A percentile compares a stretch with the other conserved stretches of the same genome.
These are phyloP conservation scores for Oligia fasciuncula DNA, from an alignment of 2,888 invertebrate genomes.

Conservation along the genomic window DNA sequence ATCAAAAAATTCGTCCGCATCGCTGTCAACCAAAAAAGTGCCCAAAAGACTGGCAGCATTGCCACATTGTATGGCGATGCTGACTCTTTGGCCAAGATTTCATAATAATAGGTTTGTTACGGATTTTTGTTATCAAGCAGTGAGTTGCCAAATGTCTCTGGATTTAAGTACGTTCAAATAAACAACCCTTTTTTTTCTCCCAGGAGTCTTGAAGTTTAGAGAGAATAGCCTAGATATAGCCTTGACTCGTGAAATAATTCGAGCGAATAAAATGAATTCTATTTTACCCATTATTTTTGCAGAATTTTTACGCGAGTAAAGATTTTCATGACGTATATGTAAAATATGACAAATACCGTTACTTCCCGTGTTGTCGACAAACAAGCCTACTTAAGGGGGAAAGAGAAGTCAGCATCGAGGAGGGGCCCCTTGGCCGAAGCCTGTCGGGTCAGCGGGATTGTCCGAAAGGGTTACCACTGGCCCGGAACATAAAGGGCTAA, in stretches of 20 bases:
- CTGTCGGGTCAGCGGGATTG: too few species aligned
- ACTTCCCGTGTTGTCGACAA: not conserved
- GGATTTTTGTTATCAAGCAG: conserved; percentile 1
- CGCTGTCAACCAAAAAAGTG: too few species aligned
- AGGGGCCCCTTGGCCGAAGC: too few species aligned
- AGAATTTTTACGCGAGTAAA: not conserved
- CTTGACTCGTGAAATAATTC: too few species aligned
- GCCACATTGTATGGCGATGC: too few species aligned
- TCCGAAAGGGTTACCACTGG: too few species aligned
- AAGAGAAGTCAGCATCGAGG: too few species aligned
- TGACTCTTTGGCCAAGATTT: not conserved
- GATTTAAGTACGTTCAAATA: not conserved
- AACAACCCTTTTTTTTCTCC: too few species aligned
- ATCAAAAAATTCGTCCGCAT: too few species aligned
- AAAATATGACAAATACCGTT: not conserved
- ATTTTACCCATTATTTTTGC: not conserved
- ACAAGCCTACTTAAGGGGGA: not conserved
- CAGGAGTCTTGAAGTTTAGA: not conserved
- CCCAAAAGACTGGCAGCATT: too few species aligned
- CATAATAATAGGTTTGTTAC: not conserved
- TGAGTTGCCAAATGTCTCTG: not conserved
- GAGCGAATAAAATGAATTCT: not conserved
- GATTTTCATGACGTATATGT: not conserved
- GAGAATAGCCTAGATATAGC: not conserved
- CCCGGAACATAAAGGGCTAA: too few species aligned